Evolutionary conservation across 2,888 invertebrate genomes (phyloP).

Genomic region (Bellardia pandia): DNA sequence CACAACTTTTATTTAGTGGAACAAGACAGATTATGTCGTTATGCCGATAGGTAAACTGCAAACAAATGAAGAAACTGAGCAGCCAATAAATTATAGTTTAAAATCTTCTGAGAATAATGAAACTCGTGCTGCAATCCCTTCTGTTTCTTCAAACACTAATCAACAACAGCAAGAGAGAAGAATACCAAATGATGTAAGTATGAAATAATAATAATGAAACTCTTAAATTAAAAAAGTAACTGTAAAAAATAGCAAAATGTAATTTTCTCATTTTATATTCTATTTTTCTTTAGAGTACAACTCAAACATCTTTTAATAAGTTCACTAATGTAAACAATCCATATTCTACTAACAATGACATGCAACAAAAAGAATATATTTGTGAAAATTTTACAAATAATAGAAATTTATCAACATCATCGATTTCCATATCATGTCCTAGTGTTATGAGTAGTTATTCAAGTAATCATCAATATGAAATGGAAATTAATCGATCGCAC

Average conservation of each 20-base stretch:
- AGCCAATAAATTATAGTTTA: constrained; percentile 64
- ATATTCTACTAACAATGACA: constrained; percentile 12
- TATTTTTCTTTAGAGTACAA: constrained; percentile 18
- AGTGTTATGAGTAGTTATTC: constrained; percentile 63
- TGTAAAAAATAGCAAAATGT: too few species aligned
- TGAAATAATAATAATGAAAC: background rate
- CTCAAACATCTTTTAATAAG: constrained; percentile 12
- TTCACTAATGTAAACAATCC: constrained; percentile 25
- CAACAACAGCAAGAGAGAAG: constrained; percentile 54
- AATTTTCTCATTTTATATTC: background rate
- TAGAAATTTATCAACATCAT: constrained; percentile 57
- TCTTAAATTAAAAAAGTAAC: too few species aligned
- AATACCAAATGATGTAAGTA: constrained; percentile 22
- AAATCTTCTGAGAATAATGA: constrained; percentile 39
- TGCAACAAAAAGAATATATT: constrained; percentile 24
- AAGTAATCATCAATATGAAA: constrained; percentile 53
- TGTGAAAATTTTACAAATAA: constrained; percentile 47
- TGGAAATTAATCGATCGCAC: constrained; percentile 29
- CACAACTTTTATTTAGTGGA: constrained; percentile 53
- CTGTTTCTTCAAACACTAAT: constrained; percentile 18
- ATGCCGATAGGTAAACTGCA: constrained; percentile 49
- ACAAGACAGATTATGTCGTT: constrained; percentile 52
- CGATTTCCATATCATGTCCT: constrained; percentile 56
- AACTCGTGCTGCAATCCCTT: background rate
- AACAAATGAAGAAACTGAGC: constrained; percentile 32